phyloP scores from a whole-genome alignment of 2,888 invertebrate genomes.

The Myopa tessellatipennis region DNA sequence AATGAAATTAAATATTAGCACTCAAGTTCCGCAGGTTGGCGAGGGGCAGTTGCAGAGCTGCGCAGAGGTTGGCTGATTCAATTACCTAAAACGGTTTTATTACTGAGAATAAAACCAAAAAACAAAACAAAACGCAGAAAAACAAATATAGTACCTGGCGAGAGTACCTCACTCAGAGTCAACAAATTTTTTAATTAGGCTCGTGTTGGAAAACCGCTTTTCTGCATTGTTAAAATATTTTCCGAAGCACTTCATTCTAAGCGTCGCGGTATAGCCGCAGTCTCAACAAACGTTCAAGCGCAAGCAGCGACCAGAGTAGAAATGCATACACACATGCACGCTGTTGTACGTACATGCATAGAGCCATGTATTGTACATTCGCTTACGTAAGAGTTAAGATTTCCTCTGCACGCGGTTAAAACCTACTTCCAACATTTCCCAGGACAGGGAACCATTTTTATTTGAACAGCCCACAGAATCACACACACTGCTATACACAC shows the following conservation, averaged over 20 bases:
- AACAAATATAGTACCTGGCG: neutral
- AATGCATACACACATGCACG: neutral
- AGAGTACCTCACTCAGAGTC: neutral
- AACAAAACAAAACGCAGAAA: neutral
- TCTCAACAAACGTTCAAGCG: neutral
- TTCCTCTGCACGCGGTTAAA: no score
- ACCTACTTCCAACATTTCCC: no score
- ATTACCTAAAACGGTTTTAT: no score
- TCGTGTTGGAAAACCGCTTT: neutral
- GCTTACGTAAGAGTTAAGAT: no score
- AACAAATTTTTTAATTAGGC: constrained; percentile 14
- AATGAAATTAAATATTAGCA: no score
- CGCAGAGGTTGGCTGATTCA: no score
- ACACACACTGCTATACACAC: no score
- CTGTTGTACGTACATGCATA: neutral
- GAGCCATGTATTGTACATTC: neutral
- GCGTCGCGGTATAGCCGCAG: neutral
- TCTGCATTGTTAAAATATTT: neutral
- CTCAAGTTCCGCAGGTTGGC: no score
- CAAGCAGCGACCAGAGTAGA: no score
- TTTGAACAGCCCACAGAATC: neutral
- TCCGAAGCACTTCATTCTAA: neutral
- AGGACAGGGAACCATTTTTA: neutral
- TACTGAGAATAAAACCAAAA: neutral
- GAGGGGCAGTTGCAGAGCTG: no score